Evolutionary conservation across 2,888 invertebrate genomes (phyloP), one percentile per base, ranked within the genome.

Genomic region (Lamproptera curius): DNA sequence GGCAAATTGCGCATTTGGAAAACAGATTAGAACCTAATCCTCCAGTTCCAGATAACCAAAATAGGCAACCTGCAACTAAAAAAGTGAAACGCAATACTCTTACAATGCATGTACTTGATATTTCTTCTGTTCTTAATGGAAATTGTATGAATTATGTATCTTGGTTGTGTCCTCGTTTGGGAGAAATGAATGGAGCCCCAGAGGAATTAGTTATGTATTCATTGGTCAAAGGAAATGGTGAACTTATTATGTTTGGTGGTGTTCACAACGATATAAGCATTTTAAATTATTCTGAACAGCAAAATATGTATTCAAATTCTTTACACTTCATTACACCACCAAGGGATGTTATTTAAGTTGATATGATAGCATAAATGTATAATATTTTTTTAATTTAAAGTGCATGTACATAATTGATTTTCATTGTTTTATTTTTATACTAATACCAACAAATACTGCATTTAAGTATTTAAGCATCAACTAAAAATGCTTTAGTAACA

Each of bases 201-300:
- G 96, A 97, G 70, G 96, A 97, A 70, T 91, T 96, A 40, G 94
- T 97, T 57, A 90, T 97, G 64, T 97, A 97, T 72, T 94, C 96
- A 23, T 89, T 98, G 61, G 93, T 97, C 3, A 91, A 93, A 55
- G 98, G 97, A 10, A 94, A 96, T 69, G 96, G 96, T 9, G 98
- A 98, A 86, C 80, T 98, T 17, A 93, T 98, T 44, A 93, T 98
- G 90, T 98, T 98, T 86, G 98, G 98, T n/a, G 98, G 98, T 49
- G 95, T 98, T 57, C 93, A 94, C 63, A 95, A 95, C 73, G 94
- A 95, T 71, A 89, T 90, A 48, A 88, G 89, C 53, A 89, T 91
- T 52, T 75, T 91, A 53, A 91, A 91, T 65, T 80, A 77, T 53
- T 68, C 81, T 54, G 91, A 91, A 59, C 92, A 91, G 67, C 82